Evolutionary conservation across 1,140 invertebrate genomes (phyloP).

Genomic region (Idris sp.): DNA sequence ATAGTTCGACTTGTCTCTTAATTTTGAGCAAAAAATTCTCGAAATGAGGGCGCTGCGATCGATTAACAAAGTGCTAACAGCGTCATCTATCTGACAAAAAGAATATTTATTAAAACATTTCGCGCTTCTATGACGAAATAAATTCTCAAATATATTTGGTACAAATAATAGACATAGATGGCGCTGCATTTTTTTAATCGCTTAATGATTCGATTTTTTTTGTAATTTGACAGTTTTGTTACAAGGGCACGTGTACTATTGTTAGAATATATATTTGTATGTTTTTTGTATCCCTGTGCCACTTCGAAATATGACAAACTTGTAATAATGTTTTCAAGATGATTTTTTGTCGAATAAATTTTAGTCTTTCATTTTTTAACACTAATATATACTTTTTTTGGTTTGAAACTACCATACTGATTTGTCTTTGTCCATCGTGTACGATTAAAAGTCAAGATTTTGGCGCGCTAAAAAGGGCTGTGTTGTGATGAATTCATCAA

Average conservation of each 20-base stretch:
- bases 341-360: constrained; percentile 2
- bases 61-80: constrained; percentile 14
- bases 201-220: constrained; percentile 19
- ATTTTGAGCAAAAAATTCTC: constrained; percentile 8
- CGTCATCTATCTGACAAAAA: background rate
- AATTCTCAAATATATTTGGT: too few species aligned
- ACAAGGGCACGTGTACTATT: constrained; percentile 13
- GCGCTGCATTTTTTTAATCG: constrained; percentile 8
- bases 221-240: constrained; percentile 16
- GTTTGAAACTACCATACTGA: background rate
- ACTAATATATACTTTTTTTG: too few species aligned
- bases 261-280: constrained; percentile 14
- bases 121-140: too few species aligned
- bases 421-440: constrained; percentile 15
- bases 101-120: too few species aligned
- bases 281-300: constrained; percentile 13
- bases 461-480: constrained; percentile 31
- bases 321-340: constrained; percentile 8
- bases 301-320: constrained; percentile 3
- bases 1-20: constrained; percentile 18
- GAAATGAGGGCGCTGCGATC: background rate
- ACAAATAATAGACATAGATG: constrained; percentile 6
- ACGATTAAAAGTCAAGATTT: constrained; percentile 23
- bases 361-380: background rate
- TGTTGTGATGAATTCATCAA: constrained; percentile 47